These are phyloP conservation scores for Lysandra coridon DNA, from an alignment of 2,888 invertebrate species.

Conservation along the genomic window DNA sequence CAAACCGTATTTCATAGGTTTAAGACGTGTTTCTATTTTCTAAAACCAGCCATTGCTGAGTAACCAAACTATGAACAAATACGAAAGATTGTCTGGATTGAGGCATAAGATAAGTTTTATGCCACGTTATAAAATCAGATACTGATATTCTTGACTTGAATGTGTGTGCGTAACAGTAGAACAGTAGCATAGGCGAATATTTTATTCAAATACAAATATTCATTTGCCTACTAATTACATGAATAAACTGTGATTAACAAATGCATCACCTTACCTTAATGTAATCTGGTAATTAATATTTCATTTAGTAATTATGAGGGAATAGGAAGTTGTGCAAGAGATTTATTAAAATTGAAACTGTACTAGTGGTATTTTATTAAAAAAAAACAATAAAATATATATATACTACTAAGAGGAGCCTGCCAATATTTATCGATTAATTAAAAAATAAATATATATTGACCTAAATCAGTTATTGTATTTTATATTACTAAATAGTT, in stretches of 20 bases:
- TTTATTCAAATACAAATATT: slow-evolving; percentile 8
- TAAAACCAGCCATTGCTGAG: no score
- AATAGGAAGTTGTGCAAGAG: not conserved
- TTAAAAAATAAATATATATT: no score
- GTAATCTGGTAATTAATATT: slow-evolving; percentile 11
- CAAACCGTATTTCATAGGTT: not conserved
- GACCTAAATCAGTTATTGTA: no score
- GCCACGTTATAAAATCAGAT: no score
- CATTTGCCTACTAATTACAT: slow-evolving; percentile 6
- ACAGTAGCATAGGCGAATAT: slow-evolving; percentile 3
- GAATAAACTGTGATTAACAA: slow-evolving; percentile 16
- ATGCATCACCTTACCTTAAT: not conserved
- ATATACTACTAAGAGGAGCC: no score
- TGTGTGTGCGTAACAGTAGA: not conserved
- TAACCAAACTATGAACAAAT: not conserved
- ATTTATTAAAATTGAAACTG: not conserved
- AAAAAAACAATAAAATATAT: no score
- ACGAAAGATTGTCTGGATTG: not conserved
- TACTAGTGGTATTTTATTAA: not conserved
- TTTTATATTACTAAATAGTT: no score
- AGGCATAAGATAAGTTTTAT: not conserved
- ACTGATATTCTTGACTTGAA: no score
- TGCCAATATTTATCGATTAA: no score
- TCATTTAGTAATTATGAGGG: not conserved
- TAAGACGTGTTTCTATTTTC: no score